Percentiles rank a stretch among this genome's conserved stretches.
Evolutionary conservation across 1,140 invertebrate genomes (phyloP).

Genomic region (Tribolium madens): DNA sequence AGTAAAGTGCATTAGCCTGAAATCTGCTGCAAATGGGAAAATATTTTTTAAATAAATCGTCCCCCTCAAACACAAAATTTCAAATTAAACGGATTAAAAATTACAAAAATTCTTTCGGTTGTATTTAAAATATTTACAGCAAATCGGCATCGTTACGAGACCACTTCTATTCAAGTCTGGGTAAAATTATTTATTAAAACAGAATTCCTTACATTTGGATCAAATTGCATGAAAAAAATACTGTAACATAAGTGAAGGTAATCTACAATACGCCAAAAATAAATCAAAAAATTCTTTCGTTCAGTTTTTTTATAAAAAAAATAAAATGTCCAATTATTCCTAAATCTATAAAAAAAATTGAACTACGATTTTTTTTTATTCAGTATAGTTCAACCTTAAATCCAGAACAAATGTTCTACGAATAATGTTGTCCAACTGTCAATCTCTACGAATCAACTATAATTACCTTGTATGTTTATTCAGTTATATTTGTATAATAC

Average conservation of each 20-base stretch:
- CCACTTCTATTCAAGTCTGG: not conserved
- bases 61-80: too few species aligned
- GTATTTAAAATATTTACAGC: not conserved
- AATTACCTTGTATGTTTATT: not conserved
- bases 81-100: not conserved
- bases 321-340: too few species aligned
- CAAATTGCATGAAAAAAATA: too few species aligned
- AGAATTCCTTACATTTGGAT: too few species aligned
- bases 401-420: not conserved
- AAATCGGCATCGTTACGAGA: not conserved
- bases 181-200: not conserved
- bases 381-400: not conserved
- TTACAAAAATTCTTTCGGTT: not conserved
- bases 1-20: not conserved
- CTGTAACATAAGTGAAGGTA: too few species aligned
- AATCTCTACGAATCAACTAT: not conserved
- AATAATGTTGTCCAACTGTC: not conserved
- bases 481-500: not conserved
- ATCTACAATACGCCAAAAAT: too few species aligned
- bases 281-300: too few species aligned
- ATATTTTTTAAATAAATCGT: not conserved
- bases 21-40: not conserved
- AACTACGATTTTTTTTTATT: too few species aligned
- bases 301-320: too few species aligned
- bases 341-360: too few species aligned